These are phyloP conservation scores for Drosophila emarginata DNA, from an alignment of 2,888 invertebrate species.

Conservation along the genomic window DNA sequence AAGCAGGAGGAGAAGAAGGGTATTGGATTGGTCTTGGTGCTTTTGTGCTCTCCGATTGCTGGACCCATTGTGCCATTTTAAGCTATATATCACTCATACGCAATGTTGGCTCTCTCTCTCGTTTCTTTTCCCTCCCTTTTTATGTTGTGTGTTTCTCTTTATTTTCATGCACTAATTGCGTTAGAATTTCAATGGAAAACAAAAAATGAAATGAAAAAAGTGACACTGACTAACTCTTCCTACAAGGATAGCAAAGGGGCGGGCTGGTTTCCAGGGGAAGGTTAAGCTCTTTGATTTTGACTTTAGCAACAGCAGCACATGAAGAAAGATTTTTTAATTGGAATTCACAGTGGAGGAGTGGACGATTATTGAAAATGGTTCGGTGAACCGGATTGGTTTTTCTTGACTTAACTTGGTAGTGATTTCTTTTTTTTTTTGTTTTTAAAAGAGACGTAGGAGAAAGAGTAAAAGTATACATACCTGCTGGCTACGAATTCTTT, in stretches of 20 bases:
- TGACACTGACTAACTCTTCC: conserved; percentile 19
- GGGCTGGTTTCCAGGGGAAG: neutral
- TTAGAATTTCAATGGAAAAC: conserved; percentile 67
- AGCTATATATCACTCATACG: conserved; percentile 75
- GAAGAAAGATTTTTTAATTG: conserved; percentile 73
- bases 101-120: conserved; percentile 54
- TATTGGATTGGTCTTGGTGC: neutral
- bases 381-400: conserved; percentile 12
- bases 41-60: conserved; percentile 13
- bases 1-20: neutral
- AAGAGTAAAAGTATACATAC: conserved; percentile 17
- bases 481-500: conserved; percentile 28
- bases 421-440: conserved; percentile 45
- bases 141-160: conserved; percentile 34
- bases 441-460: neutral
- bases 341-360: conserved; percentile 49
- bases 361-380: conserved; percentile 32
- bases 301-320: conserved; percentile 57
- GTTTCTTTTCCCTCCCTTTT: neutral
- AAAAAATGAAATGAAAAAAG: conserved; percentile 5
- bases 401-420: conserved; percentile 21
- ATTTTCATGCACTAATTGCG: conserved; percentile 76
- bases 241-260: neutral
- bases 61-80: conserved; percentile 47
- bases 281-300: conserved; percentile 58